Conservation (phyloP, 37 sponge, comb jelly and placozoan species). For the Axinella damicornis region DNA sequence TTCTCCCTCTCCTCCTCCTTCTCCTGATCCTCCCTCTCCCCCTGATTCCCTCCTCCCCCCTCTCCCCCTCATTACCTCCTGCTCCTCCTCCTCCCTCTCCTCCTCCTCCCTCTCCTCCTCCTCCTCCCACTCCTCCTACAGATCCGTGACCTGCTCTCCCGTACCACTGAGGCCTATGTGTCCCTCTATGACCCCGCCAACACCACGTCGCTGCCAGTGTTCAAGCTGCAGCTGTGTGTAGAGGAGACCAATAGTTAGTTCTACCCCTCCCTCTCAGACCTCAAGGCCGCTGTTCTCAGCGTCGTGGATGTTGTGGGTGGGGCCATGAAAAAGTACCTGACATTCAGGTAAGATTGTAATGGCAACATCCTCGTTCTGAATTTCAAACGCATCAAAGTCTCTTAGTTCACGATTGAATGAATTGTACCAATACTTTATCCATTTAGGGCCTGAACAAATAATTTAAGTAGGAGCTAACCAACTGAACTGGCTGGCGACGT, state of each 20-base stretch:
- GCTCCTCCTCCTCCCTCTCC: neutral
- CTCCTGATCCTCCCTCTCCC: neutral
- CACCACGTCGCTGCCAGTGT: constrained; percentile 69
- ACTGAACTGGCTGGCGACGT: no score
- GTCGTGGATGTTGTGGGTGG: constrained; percentile 55
- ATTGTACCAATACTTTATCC: no score
- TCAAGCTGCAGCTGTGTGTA: constrained; percentile 88
- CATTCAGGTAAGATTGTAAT: constrained; percentile 65
- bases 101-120: neutral
- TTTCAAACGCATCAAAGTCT: no score
- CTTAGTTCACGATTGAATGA: no score
- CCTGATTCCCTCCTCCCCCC: no score
- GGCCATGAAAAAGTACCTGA: constrained; percentile 38
- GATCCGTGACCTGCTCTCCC: constrained; percentile 68
- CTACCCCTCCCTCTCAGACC: constrained; percentile 84
- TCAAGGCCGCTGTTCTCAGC: constrained; percentile 80
- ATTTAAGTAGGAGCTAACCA: no score
- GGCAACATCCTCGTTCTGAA: no score
- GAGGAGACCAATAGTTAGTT: constrained; percentile 77
- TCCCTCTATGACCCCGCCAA: constrained; percentile 60
- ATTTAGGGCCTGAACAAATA: no score
- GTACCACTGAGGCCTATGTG: constrained; percentile 73
- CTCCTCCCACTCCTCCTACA: constrained; percentile 16
- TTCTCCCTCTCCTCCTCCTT: neutral
- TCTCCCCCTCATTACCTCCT: no score